Conservation (phyloP, 2,113 vertebrate species). For the Solea senegalensis region DNA sequence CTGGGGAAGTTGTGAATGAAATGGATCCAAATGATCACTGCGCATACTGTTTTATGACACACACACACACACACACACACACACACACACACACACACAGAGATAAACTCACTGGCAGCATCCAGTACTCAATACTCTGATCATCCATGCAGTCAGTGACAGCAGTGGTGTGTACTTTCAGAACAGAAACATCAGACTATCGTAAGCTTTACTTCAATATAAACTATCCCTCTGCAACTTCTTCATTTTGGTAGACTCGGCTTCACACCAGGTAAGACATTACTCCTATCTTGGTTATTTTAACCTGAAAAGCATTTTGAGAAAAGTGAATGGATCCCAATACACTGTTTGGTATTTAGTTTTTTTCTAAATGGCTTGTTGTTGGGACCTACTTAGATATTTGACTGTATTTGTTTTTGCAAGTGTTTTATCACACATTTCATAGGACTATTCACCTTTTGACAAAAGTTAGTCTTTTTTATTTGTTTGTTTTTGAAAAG, state of each 20-base stretch:
- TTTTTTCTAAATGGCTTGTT: neutral
- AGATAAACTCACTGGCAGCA: slow-evolving; percentile 6
- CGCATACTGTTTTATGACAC: neutral
- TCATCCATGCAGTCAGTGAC: neutral
- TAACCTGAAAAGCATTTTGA: neutral
- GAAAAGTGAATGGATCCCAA: neutral
- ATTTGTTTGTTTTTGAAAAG: too few species aligned
- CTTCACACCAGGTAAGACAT: too few species aligned
- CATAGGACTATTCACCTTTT: too few species aligned
- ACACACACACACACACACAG: slow-evolving; percentile 29
- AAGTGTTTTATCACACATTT: too few species aligned
- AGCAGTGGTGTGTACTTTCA: slow-evolving; percentile 4
- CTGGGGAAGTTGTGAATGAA: slow-evolving; percentile 13
- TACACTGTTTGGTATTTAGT: too few species aligned
- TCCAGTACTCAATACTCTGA: slow-evolving; percentile 14
- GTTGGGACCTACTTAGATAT: neutral
- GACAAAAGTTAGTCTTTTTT: too few species aligned
- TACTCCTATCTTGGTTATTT: too few species aligned
- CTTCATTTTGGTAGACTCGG: neutral
- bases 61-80: slow-evolving; percentile 22
- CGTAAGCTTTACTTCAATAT: too few species aligned
- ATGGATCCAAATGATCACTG: neutral
- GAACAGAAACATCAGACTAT: neutral
- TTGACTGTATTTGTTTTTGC: neutral
- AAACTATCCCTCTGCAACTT: neutral